Percentiles rank a stretch among this genome's conserved stretches.
These are phyloP conservation scores for Cetonia aurata DNA, from an alignment of 2,888 invertebrate species.

Conservation along the genomic window DNA sequence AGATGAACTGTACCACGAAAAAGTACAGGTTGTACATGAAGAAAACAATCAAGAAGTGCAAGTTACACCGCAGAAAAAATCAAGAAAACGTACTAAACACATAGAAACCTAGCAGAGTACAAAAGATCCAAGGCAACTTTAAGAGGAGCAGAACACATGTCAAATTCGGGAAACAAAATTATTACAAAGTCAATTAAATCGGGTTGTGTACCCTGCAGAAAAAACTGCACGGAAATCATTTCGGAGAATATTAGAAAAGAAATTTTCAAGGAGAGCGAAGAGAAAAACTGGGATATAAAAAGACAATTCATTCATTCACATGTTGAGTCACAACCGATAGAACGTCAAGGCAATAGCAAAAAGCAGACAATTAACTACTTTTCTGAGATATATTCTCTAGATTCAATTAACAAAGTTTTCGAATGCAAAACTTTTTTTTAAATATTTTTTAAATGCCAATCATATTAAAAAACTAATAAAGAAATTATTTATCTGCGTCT, in stretches of 20 bases:
- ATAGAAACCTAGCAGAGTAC: conserved; percentile 11
- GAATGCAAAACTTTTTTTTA: conserved; percentile 14
- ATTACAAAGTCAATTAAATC: conserved; percentile 15
- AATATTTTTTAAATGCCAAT: too few relatives aligned
- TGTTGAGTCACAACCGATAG: conserved; percentile 4
- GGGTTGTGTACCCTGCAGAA: conserved; percentile 3
- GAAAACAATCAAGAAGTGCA: background rate
- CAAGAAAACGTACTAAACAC: conserved; percentile 13
- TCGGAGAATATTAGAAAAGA: conserved; percentile 20
- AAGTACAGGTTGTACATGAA: background rate
- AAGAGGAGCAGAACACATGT: conserved; percentile 1
- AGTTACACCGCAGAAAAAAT: conserved; percentile 6
- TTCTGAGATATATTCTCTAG: conserved; percentile 4
- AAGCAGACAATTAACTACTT: conserved; percentile 1
- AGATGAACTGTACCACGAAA: background rate
- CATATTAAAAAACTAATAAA: too few relatives aligned
- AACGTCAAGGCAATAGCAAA: conserved; percentile 10
- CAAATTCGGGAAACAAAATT: conserved; percentile 9
- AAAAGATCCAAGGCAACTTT: conserved; percentile 8
- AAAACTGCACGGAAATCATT: conserved; percentile 13
- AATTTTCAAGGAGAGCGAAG: conserved; percentile 14
- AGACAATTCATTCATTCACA: conserved; percentile 8
- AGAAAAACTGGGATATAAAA: conserved; percentile 9
- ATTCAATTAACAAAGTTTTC: conserved; percentile 13
- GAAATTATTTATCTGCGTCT: too few relatives aligned